Percentiles rank a stretch among this genome's conserved stretches.
Evolutionary conservation across 2,888 invertebrate species (phyloP).

Genomic region (Ophonus ardosiacus): DNA sequence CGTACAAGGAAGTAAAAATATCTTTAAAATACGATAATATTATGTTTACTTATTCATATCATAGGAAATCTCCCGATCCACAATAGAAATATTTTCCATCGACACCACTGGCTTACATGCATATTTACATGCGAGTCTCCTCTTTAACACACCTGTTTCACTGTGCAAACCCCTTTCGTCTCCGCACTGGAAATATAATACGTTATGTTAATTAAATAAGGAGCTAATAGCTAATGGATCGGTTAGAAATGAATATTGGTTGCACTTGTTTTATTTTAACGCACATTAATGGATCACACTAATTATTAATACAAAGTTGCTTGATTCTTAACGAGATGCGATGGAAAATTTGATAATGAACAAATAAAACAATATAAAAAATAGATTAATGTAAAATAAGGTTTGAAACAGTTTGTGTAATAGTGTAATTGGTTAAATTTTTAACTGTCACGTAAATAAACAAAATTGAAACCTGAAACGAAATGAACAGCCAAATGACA

Average conservation of each 20-base stretch:
- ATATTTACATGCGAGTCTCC: slow-evolving; percentile 32
- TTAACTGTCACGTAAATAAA: too few relatives aligned
- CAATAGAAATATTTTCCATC: neutral
- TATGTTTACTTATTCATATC: too few relatives aligned
- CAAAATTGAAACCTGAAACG: too few relatives aligned
- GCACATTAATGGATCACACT: slow-evolving; percentile 9
- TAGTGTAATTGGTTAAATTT: neutral
- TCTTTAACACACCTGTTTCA: slow-evolving; percentile 43
- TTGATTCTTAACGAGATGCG: slow-evolving; percentile 14
- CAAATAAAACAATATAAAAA: neutral
- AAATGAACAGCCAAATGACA: too few relatives aligned
- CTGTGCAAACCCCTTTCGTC: neutral
- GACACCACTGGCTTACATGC: slow-evolving; percentile 1
- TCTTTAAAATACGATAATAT: too few relatives aligned
- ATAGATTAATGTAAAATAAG: too few relatives aligned
- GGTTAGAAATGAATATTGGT: slow-evolving; percentile 45
- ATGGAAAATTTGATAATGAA: slow-evolving; percentile 5
- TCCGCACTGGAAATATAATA: slow-evolving; percentile 16
- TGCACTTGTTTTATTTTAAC: slow-evolving; percentile 45
- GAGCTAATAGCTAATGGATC: slow-evolving; percentile 59
- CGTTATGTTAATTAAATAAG: slow-evolving; percentile 59
- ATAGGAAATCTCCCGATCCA: too few relatives aligned
- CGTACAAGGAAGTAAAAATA: too few relatives aligned
- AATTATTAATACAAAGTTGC: slow-evolving; percentile 29
- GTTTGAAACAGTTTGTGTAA: neutral